phyloP scores from a whole-genome alignment of 2,797 vertebrate genomes.

The Toxotes lorentzi region DNA sequence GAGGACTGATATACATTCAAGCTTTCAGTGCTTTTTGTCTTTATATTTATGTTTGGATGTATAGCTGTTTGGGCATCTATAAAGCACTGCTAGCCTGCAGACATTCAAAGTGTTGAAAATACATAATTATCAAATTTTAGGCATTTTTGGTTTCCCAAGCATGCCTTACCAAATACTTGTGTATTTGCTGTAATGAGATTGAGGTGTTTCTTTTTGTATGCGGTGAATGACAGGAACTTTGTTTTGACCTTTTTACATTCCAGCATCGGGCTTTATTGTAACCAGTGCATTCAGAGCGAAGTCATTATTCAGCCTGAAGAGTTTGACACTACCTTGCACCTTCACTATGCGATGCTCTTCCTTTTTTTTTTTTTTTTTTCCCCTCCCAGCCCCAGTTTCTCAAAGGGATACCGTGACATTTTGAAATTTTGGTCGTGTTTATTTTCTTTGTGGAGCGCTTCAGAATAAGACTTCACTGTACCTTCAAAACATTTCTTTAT shows the following conservation, averaged over 20 bases:
- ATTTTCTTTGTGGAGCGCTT: constrained; percentile 40
- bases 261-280: constrained; percentile 40
- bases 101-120: constrained; percentile 9
- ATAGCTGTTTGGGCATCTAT: constrained; percentile 3
- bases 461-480: constrained; percentile 29
- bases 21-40: constrained; percentile 28
- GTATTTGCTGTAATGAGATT: constrained; percentile 14
- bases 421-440: constrained; percentile 48
- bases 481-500: constrained; percentile 9
- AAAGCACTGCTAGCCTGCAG: not conserved
- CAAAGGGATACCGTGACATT: constrained; percentile 49
- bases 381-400: constrained; percentile 30
- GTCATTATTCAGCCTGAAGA: constrained; percentile 57
- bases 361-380: too few species aligned
- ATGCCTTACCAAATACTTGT: not conserved
- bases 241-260: constrained; percentile 54
- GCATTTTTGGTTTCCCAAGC: not conserved
- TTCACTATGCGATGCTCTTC: constrained; percentile 25
- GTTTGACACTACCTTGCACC: constrained; percentile 46
- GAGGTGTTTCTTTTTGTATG: not conserved
- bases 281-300: constrained; percentile 37
- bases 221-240: constrained; percentile 36
- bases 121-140: not conserved
- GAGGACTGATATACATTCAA: constrained; percentile 22
- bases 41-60: not conserved